These are phyloP conservation scores for Cryptocheilus praepositus DNA, from an alignment of 2,888 invertebrate genomes.

Conservation along the genomic window DNA sequence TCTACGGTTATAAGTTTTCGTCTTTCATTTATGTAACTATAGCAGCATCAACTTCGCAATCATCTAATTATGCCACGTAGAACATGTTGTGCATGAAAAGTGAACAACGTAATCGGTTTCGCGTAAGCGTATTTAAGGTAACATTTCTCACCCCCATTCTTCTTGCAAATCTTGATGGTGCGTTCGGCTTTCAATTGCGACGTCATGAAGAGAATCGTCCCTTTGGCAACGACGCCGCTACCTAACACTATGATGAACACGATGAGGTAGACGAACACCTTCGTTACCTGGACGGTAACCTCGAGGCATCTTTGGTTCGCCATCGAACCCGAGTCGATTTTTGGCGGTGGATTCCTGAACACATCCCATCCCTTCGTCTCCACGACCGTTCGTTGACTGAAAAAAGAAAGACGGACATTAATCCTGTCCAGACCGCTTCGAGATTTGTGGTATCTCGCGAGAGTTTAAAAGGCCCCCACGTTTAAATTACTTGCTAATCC, in stretches of 20 bases:
- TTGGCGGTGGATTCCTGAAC: conserved; percentile 92
- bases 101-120: too few species aligned
- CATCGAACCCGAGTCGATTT: conserved; percentile 92
- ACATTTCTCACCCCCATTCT: conserved; percentile 82
- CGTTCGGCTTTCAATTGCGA: conserved; percentile 89
- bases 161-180: conserved; percentile 88
- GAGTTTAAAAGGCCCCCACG: too few species aligned
- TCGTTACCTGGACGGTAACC: conserved; percentile 88
- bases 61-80: too few species aligned
- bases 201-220: conserved; percentile 92
- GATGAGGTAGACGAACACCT: conserved; percentile 88
- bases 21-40: too few species aligned
- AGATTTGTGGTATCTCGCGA: too few species aligned
- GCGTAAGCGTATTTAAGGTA: too few species aligned
- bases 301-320: conserved; percentile 92
- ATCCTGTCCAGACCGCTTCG: too few species aligned
- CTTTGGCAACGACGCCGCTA: conserved; percentile 91
- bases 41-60: too few species aligned
- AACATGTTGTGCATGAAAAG: too few species aligned
- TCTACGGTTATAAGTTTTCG: neutral
- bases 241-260: conserved; percentile 90
- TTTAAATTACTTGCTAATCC: too few species aligned
- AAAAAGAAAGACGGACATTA: conserved; percentile 21
- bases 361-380: conserved; percentile 98
- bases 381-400: conserved; percentile 87